phyloP scores from a whole-genome alignment of 2,888 invertebrate genomes.

The Anaspis maculata region DNA sequence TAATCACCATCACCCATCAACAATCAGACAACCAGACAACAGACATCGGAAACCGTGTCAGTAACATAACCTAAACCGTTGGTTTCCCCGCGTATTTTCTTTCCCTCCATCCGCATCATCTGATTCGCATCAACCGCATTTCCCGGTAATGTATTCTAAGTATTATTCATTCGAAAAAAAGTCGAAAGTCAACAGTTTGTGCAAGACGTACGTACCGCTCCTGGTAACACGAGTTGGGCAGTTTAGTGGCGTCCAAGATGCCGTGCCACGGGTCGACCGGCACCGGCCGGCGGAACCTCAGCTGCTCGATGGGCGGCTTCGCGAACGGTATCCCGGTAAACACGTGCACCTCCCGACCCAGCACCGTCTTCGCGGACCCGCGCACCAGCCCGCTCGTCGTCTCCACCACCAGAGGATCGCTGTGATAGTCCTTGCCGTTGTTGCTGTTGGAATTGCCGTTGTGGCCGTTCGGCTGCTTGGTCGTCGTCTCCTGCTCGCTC shows the following conservation, averaged over 20 bases:
- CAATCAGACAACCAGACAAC: too few relatives aligned
- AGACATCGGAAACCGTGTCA: too few relatives aligned
- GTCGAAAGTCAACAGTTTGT: background rate
- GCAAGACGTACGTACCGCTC: slow-evolving; percentile 43
- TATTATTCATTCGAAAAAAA: background rate
- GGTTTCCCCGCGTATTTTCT: too few relatives aligned
- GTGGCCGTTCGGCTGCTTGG: slow-evolving; percentile 29
- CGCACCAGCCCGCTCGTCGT: slow-evolving; percentile 75
- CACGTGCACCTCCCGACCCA: slow-evolving; percentile 79
- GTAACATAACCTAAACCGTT: too few relatives aligned
- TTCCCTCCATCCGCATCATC: too few relatives aligned
- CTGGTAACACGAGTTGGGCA: slow-evolving; percentile 84
- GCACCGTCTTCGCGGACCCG: slow-evolving; percentile 70
- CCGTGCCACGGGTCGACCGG: slow-evolving; percentile 85
- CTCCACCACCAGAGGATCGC: slow-evolving; percentile 72
- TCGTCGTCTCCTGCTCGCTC: slow-evolving; percentile 39
- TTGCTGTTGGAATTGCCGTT: too few relatives aligned
- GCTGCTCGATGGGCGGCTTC: slow-evolving; percentile 77
- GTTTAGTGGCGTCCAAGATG: slow-evolving; percentile 67
- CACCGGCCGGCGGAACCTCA: slow-evolving; percentile 78
- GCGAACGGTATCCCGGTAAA: slow-evolving; percentile 89
- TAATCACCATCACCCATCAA: too few relatives aligned
- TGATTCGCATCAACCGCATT: too few relatives aligned
- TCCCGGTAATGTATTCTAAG: slow-evolving; percentile 1
- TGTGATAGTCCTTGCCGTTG: slow-evolving; percentile 44